Conservation (phyloP, 1,140 invertebrate genomes). For the Diabrotica virgifera region DNA sequence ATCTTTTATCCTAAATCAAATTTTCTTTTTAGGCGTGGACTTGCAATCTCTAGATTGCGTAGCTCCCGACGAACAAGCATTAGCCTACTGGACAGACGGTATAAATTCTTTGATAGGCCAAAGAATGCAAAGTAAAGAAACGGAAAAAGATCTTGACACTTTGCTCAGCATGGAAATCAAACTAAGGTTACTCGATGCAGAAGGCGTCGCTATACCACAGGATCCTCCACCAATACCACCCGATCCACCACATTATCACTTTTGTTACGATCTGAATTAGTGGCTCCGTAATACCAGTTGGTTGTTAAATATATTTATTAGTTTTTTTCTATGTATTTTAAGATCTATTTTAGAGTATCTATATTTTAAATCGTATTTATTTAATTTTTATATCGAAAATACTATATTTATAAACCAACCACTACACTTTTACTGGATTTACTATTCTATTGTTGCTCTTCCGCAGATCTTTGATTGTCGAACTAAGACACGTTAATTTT, state of each 20-base stretch:
- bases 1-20: no score
- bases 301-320: no score
- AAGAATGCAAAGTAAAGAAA: constrained; percentile 86
- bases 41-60: constrained; percentile 83
- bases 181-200: constrained; percentile 85
- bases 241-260: constrained; percentile 84
- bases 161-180: constrained; percentile 96
- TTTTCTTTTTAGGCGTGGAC: constrained; percentile 52
- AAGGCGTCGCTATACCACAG: constrained; percentile 92
- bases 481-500: no score
- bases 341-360: no score
- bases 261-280: constrained; percentile 65
- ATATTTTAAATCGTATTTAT: no score
- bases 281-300: no score
- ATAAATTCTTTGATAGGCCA: constrained; percentile 87
- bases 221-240: constrained; percentile 87
- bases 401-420: no score
- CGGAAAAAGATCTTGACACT: constrained; percentile 85
- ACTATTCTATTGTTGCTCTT: no score
- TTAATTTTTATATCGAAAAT: no score
- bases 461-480: no score
- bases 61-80: constrained; percentile 83
- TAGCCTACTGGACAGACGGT: constrained; percentile 95
- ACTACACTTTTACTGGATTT: no score
- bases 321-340: no score